phyloP scores from a whole-genome alignment of 2,888 invertebrate genomes.

The Cyaniris semiargus region DNA sequence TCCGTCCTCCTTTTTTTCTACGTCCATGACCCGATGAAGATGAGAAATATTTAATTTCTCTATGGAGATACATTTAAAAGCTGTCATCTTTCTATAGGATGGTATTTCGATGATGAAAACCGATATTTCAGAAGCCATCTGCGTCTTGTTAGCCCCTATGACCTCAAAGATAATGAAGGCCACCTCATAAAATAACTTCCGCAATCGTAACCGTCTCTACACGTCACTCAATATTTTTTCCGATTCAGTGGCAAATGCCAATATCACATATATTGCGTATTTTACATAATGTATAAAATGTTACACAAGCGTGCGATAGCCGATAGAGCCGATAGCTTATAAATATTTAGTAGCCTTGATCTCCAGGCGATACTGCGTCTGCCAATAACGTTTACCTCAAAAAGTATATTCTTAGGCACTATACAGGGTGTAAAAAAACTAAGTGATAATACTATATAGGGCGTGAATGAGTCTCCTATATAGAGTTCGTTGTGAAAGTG shows the following conservation, averaged over 20 bases:
- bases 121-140: no score
- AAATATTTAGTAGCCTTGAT: conserved; percentile 16
- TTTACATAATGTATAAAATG: conserved; percentile 17
- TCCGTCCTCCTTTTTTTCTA: no score
- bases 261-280: conserved; percentile 8
- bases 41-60: no score
- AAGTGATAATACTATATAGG: no score
- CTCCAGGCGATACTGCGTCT: conserved; percentile 13
- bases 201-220: background rate
- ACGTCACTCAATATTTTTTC: background rate
- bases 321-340: background rate
- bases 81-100: no score
- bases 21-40: no score
- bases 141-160: background rate
- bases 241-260: background rate
- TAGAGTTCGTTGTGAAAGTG: no score
- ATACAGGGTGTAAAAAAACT: background rate
- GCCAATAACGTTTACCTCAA: conserved; percentile 7
- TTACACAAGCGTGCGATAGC: conserved; percentile 3
- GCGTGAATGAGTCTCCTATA: no score
- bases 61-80: no score
- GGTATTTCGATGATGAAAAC: no score
- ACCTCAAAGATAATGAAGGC: background rate
- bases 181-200: background rate
- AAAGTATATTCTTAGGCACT: background rate